Percentiles rank a stretch among this genome's conserved stretches.
phyloP scores from a whole-genome alignment of 35 echinoderm and acorn worm species.

The Nesometra sesokonis region DNA sequence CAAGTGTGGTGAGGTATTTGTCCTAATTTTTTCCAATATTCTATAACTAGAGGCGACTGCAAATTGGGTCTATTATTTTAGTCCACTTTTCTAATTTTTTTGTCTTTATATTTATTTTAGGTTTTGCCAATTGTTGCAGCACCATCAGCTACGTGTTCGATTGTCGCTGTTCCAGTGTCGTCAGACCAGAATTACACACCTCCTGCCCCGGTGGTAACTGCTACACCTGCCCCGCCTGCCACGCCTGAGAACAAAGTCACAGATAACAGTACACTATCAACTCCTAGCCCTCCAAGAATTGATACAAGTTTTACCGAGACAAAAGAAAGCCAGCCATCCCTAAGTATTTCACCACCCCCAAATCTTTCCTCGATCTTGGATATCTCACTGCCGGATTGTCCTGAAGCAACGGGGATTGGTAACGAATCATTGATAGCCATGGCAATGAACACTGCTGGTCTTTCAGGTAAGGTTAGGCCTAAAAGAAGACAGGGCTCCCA shows the following conservation, averaged over 20 bases:
- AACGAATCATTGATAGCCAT: background rate
- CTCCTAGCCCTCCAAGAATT: background rate
- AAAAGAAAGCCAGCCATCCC: background rate
- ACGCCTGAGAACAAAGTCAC: background rate
- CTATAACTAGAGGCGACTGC: too few species aligned
- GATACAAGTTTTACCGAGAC: background rate
- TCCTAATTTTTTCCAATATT: too few species aligned
- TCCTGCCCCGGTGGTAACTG: background rate
- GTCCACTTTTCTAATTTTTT: too few species aligned
- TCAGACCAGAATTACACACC: background rate
- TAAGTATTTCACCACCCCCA: slow-evolving; percentile 69
- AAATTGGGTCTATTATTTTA: too few species aligned
- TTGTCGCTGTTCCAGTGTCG: background rate
- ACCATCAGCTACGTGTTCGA: background rate
- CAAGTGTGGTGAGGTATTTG: too few species aligned
- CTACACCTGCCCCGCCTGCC: background rate
- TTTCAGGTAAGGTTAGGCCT: background rate
- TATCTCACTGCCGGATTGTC: slow-evolving; percentile 51
- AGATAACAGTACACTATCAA: background rate
- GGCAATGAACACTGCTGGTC: background rate
- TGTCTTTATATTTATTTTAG: background rate
- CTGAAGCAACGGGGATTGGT: slow-evolving; percentile 2
- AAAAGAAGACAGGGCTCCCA: too few species aligned
- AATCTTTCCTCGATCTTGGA: slow-evolving; percentile 75
- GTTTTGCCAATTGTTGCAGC: background rate